Conservation (phyloP, 2,888 invertebrate species). For the Eubasilissa splendida region DNA sequence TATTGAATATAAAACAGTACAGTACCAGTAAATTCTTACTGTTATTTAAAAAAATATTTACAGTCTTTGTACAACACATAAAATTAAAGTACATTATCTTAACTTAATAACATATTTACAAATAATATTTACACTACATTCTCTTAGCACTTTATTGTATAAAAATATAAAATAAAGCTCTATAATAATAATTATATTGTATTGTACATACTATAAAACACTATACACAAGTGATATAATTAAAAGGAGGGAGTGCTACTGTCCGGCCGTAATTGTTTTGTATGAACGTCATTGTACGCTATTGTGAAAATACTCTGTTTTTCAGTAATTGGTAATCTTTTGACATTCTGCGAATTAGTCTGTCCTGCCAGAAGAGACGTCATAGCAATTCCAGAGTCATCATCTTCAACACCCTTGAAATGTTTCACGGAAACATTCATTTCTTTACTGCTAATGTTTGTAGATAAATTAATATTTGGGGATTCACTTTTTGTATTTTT, state of each 20-base stretch:
- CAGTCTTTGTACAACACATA: constrained; percentile 30
- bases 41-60: constrained; percentile 16
- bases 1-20: background rate
- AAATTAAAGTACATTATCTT: background rate
- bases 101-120: constrained; percentile 30
- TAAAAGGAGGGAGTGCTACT: constrained; percentile 82
- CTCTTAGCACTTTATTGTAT: constrained; percentile 45
- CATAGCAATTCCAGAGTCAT: constrained; percentile 87
- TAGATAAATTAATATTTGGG: constrained; percentile 66
- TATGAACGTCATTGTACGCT: constrained; percentile 92
- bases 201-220: constrained; percentile 13
- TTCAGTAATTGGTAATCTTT: constrained; percentile 81
- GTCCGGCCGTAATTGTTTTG: constrained; percentile 85
- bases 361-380: constrained; percentile 72
- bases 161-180: constrained; percentile 56
- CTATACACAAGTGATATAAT: constrained; percentile 46
- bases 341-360: constrained; percentile 69
- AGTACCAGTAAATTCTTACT: background rate
- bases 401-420: constrained; percentile 72
- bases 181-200: constrained; percentile 29
- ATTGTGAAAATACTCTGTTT: constrained; percentile 96
- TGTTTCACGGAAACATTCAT: constrained; percentile 56
- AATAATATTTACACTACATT: constrained; percentile 27
- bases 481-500: constrained; percentile 70
- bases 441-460: constrained; percentile 65